A percentile compares a stretch with the other conserved stretches of the same genome.
Evolutionary conservation across 2,888 invertebrate genomes (phyloP).

Genomic region (Imbricaverruca yamaguchii): DNA sequence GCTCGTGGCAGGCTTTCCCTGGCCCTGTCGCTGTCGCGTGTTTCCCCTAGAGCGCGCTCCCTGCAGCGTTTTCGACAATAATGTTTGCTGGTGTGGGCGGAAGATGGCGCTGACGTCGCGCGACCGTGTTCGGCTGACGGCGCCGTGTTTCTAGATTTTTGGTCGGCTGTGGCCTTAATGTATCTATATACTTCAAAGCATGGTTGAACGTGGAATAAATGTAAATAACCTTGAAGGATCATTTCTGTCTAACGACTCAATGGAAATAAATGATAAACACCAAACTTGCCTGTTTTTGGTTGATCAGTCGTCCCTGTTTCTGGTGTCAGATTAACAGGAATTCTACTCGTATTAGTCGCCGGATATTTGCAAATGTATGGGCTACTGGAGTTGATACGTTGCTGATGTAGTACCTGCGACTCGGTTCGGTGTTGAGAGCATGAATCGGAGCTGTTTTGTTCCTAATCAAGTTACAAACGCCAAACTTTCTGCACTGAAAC

Average conservation of each 20-base stretch:
- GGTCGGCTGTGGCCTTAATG: conserved; percentile 19
- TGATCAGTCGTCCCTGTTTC: no score
- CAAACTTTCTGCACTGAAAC: no score
- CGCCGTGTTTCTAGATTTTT: neutral
- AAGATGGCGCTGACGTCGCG: neutral
- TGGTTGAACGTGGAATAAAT: neutral
- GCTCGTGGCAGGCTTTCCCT: neutral
- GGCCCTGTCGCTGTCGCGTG: neutral
- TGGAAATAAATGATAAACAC: conserved; percentile 1
- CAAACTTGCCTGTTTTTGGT: neutral
- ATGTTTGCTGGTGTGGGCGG: neutral
- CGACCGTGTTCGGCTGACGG: neutral
- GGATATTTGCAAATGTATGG: no score
- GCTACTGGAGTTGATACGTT: no score
- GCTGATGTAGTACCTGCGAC: no score
- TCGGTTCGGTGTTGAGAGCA: no score
- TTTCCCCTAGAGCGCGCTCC: neutral
- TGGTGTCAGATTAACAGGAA: no score
- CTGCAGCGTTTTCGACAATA: conserved; percentile 11
- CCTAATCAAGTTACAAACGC: no score
- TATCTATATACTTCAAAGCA: conserved; percentile 21
- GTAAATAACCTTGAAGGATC: conserved; percentile 18
- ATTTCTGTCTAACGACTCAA: conserved; percentile 19
- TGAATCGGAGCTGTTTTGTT: no score
- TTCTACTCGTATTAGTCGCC: no score